These are phyloP conservation scores for Drosophila melanogaster DNA, from an alignment of 1,140 invertebrate species.

Conservation along the genomic window DNA sequence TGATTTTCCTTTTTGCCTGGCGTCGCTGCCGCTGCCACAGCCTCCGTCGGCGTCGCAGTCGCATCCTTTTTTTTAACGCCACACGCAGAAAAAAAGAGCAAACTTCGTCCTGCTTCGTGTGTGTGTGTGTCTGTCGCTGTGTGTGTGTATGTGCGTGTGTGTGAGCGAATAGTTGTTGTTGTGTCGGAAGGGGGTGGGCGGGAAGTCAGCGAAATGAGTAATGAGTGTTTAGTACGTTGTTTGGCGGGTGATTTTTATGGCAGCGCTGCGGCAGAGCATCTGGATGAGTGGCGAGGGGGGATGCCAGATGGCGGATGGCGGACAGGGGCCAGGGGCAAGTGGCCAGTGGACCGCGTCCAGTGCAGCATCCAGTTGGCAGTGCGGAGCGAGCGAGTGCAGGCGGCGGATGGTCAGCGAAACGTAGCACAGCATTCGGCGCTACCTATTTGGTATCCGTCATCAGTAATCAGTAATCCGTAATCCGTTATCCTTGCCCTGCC, in stretches of 20 bases:
- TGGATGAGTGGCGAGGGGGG: not conserved
- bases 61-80: conserved; percentile 72
- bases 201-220: conserved; percentile 53
- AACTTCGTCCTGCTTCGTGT: conserved; percentile 6
- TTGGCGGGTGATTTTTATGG: conserved; percentile 52
- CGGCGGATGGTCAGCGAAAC: conserved; percentile 26
- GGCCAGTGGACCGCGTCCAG: not conserved
- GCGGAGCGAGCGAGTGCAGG: conserved; percentile 5
- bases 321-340: conserved; percentile 3
- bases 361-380: conserved; percentile 5
- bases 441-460: conserved; percentile 25
- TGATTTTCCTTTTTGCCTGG: conserved; percentile 53
- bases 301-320: not conserved
- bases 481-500: not conserved
- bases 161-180: conserved; percentile 32
- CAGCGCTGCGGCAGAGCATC: conserved; percentile 7
- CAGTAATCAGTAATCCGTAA: not conserved
- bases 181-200: not conserved
- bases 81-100: conserved; percentile 64
- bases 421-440: conserved; percentile 61
- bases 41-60: conserved; percentile 39
- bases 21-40: conserved; percentile 10
- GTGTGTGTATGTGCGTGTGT: conserved; percentile 9
- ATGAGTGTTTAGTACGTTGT: conserved; percentile 61
- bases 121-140: not conserved